These are phyloP conservation scores for Cotesia typhae DNA, from an alignment of 1,140 invertebrate species.

Conservation along the genomic window DNA sequence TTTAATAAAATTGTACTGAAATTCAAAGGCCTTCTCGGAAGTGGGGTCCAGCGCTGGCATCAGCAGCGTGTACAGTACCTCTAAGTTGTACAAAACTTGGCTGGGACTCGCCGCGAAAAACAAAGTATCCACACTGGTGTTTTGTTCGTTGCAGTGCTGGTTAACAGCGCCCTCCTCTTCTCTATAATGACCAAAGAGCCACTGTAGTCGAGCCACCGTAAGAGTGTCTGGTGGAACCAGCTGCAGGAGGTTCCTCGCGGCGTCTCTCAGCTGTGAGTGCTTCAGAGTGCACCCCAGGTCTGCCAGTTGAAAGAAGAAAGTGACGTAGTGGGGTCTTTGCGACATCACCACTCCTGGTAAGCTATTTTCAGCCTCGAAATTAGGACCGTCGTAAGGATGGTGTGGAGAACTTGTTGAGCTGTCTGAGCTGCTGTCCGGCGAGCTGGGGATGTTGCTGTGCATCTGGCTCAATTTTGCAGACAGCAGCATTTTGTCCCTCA, in stretches of 20 bases:
- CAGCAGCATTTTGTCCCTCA: slow-evolving; percentile 90
- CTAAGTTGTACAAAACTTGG: slow-evolving; percentile 80
- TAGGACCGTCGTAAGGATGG: slow-evolving; percentile 78
- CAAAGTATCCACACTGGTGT: slow-evolving; percentile 73
- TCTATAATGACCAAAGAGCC: slow-evolving; percentile 64
- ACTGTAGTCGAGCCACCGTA: slow-evolving; percentile 74
- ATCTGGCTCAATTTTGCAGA: slow-evolving; percentile 86
- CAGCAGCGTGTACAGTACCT: slow-evolving; percentile 87
- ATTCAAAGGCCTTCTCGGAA: slow-evolving; percentile 83
- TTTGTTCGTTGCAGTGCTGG: slow-evolving; percentile 59
- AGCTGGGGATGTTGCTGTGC: slow-evolving; percentile 84
- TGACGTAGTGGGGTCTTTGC: slow-evolving; percentile 80
- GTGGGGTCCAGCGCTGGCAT: slow-evolving; percentile 89
- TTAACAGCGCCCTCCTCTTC: slow-evolving; percentile 55
- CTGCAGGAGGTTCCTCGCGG: slow-evolving; percentile 85
- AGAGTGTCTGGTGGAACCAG: slow-evolving; percentile 88
- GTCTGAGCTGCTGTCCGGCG: slow-evolving; percentile 86
- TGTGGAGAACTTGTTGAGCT: slow-evolving; percentile 90
- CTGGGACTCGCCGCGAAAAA: slow-evolving; percentile 80
- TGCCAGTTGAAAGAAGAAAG: slow-evolving; percentile 91
- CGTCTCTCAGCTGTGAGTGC: slow-evolving; percentile 83
- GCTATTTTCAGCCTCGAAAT: slow-evolving; percentile 85
- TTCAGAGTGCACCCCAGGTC: slow-evolving; percentile 85
- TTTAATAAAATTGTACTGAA: slow-evolving; percentile 89
- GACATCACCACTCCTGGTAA: slow-evolving; percentile 91